Evolutionary conservation across 2,113 vertebrate species (phyloP).

Genomic region (Chaenocephalus aceratus): DNA sequence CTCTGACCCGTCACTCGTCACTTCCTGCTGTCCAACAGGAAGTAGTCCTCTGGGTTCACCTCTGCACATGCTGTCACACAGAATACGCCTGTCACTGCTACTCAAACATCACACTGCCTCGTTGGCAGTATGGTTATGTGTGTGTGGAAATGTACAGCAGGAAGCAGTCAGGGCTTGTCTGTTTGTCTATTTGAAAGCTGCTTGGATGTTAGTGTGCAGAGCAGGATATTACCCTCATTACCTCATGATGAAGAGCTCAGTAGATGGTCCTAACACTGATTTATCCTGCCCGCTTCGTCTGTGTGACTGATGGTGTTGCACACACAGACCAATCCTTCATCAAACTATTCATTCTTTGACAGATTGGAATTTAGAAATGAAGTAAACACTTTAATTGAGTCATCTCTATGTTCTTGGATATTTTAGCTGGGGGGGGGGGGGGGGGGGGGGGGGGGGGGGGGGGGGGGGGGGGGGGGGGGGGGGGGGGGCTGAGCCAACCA

Average conservation of each 20-base stretch:
- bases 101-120: conserved; percentile 15
- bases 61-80: conserved; percentile 32
- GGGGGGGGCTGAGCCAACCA: background rate
- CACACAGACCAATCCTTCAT: conserved; percentile 66
- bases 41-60: conserved; percentile 28
- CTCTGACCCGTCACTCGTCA: conserved; percentile 52
- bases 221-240: conserved; percentile 77
- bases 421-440: background rate
- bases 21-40: conserved; percentile 55
- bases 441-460: background rate
- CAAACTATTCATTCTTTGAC: conserved; percentile 66
- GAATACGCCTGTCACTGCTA: conserved; percentile 27
- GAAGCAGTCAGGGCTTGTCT: conserved; percentile 18
- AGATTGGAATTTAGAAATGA: conserved; percentile 66
- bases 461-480: background rate
- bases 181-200: conserved; percentile 60
- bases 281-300: conserved; percentile 69
- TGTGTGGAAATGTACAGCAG: background rate
- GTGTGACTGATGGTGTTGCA: conserved; percentile 69
- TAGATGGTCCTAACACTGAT: conserved; percentile 74
- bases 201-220: conserved; percentile 54
- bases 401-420: conserved; percentile 33
- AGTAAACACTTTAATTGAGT: conserved; percentile 69
- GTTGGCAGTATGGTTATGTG: background rate
- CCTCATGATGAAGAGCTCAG: conserved; percentile 76